Evolutionary conservation across 1,140 invertebrate genomes (phyloP).

Genomic region (Sycobia sp.): DNA sequence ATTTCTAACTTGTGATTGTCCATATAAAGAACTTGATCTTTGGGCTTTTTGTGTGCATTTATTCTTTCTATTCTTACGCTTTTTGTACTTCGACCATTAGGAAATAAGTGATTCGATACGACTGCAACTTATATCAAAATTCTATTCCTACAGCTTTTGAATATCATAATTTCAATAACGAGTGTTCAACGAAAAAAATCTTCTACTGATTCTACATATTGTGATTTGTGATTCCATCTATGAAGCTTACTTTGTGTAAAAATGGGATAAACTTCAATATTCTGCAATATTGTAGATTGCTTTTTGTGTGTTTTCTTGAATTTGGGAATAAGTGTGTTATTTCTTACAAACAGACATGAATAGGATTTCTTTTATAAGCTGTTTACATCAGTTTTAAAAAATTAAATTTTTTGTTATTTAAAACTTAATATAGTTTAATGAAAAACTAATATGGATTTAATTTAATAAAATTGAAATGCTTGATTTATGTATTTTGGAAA

Average conservation of each 20-base stretch:
- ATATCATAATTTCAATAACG: too few species aligned
- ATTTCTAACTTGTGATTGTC: slow-evolving; percentile 23
- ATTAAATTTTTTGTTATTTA: too few species aligned
- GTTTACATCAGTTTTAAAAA: neutral
- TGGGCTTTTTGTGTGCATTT: slow-evolving; percentile 26
- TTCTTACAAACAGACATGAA: neutral
- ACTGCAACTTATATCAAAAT: too few species aligned
- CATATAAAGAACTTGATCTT: slow-evolving; percentile 21
- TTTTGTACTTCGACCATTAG: slow-evolving; percentile 9
- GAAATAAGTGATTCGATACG: slow-evolving; percentile 2
- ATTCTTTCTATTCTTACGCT: neutral
- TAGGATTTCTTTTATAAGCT: neutral
- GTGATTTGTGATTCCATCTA: neutral
- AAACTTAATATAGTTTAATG: too few species aligned
- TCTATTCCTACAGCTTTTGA: too few species aligned
- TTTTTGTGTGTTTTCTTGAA: slow-evolving; percentile 22
- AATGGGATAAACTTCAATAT: slow-evolving; percentile 21
- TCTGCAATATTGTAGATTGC: slow-evolving; percentile 20
- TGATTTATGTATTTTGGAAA: too few species aligned
- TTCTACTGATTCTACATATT: neutral
- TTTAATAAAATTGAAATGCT: too few species aligned
- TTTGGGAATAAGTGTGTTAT: slow-evolving; percentile 15
- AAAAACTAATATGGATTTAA: too few species aligned
- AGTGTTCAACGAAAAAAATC: too few species aligned
- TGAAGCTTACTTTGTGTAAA: slow-evolving; percentile 14